Evolutionary conservation across 2,797 vertebrate genomes (phyloP).

Genomic region (Florisuga fusca): DNA sequence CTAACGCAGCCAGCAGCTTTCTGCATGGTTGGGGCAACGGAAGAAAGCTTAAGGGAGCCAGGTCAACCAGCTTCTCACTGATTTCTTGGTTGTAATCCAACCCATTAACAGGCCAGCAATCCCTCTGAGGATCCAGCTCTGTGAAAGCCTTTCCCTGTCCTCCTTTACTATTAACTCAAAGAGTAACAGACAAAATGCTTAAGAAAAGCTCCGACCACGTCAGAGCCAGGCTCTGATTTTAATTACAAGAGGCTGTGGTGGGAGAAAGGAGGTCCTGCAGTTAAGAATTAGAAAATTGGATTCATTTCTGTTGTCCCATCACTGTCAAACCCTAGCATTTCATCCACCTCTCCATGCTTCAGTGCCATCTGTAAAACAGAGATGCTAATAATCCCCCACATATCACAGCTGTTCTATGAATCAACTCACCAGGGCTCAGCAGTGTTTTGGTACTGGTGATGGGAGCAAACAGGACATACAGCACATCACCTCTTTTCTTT

Average conservation of each 20-base stretch:
- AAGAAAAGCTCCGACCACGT: neutral
- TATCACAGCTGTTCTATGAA: conserved; percentile 56
- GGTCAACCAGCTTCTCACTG: neutral
- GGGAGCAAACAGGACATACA: neutral
- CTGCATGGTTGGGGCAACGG: neutral
- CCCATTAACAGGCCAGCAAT: neutral
- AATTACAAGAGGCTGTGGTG: neutral
- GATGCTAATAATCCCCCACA: neutral
- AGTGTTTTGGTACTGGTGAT: neutral
- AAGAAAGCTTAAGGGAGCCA: neutral
- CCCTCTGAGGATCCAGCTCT: neutral
- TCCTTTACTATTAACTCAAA: neutral
- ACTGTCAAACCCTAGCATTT: neutral
- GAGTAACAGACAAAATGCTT: neutral
- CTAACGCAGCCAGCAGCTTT: neutral
- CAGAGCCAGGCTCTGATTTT: neutral
- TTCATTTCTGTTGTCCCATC: neutral
- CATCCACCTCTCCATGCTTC: neutral
- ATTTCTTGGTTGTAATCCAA: conserved; percentile 16
- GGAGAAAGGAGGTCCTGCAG: neutral
- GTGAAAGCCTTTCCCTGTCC: neutral
- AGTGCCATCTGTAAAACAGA: conserved; percentile 37
- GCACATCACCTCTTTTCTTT: neutral
- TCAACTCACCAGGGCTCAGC: neutral
- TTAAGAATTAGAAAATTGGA: neutral